Conservation (phyloP, 1,140 invertebrate genomes). For the Theocolax elegans region DNA sequence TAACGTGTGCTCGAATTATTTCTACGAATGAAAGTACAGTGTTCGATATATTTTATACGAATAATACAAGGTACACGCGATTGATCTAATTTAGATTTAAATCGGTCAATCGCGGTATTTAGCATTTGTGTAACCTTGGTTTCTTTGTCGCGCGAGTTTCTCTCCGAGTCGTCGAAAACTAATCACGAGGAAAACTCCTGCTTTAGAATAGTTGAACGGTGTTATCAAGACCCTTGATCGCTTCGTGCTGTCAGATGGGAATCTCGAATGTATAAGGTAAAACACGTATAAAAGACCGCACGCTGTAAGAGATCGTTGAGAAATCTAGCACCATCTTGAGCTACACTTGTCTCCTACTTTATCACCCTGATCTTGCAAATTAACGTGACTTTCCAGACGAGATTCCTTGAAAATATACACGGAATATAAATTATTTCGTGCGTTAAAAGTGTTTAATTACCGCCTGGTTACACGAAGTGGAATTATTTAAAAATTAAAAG, state of each 20-base stretch:
- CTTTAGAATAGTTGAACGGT: conserved; percentile 18
- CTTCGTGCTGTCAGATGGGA: conserved; percentile 30
- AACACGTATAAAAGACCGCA: conserved; percentile 34
- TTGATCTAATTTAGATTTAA: conserved; percentile 20
- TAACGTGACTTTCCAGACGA: conserved; percentile 39
- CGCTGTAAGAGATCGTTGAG: conserved; percentile 13
- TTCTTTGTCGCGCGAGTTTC: conserved; percentile 29
- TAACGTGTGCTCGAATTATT: no score
- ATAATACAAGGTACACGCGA: background rate
- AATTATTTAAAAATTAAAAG: background rate
- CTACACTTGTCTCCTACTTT: conserved; percentile 40
- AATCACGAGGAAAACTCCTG: conserved; percentile 38
- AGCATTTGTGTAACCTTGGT: conserved; percentile 16
- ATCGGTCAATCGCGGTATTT: conserved; percentile 23
- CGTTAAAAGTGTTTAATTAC: conserved; percentile 37
- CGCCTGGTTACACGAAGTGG: background rate
- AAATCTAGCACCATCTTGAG: conserved; percentile 43
- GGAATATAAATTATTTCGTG: conserved; percentile 31
- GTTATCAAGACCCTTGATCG: conserved; percentile 29
- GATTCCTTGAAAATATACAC: conserved; percentile 16
- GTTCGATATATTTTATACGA: conserved; percentile 17
- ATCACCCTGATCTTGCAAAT: conserved; percentile 40
- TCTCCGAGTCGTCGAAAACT: conserved; percentile 38
- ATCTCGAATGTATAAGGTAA: conserved; percentile 30
- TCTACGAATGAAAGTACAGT: background rate